Conservation (phyloP, 2,797 vertebrate genomes). For the Sphenopsis melanotis region DNA sequence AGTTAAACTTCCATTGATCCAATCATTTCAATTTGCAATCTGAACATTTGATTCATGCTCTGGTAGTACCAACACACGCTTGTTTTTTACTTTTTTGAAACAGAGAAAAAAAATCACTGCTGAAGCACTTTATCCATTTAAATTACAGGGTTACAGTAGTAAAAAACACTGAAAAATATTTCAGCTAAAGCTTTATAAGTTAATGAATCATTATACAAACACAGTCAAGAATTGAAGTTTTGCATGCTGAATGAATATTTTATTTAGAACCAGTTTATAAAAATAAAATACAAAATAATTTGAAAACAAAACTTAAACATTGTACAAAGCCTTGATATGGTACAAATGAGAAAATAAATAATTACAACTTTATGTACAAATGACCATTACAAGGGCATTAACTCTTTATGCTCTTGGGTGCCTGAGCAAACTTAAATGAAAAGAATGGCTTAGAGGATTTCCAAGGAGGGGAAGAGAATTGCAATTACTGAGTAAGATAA, state of each 20-base stretch:
- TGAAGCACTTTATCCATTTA: background rate
- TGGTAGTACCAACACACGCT: background rate
- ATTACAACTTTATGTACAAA: constrained; percentile 98
- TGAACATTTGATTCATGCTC: background rate
- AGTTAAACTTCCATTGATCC: background rate
- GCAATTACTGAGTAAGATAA: background rate
- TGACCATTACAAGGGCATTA: constrained; percentile 73
- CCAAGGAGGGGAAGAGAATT: background rate
- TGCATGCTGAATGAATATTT: constrained; percentile 98
- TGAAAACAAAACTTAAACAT: constrained; percentile 91
- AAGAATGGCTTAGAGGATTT: constrained; percentile 27
- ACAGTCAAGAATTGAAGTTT: constrained; percentile 66
- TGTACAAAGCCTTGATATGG: constrained; percentile 98
- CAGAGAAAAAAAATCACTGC: background rate
- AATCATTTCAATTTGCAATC: background rate
- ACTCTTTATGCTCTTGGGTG: constrained; percentile 61
- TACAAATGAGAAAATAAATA: constrained; percentile 98
- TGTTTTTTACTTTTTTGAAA: background rate
- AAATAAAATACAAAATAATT: constrained; percentile 99
- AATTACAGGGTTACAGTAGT: background rate
- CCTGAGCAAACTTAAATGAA: constrained; percentile 68
- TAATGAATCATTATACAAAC: constrained; percentile 46
- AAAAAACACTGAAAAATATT: background rate
- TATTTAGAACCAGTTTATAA: constrained; percentile 99
- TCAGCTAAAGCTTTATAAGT: background rate